Evolutionary conservation across 92 coral and sea anemone species (phyloP).

Genomic region (Plumapathes pennacea): DNA sequence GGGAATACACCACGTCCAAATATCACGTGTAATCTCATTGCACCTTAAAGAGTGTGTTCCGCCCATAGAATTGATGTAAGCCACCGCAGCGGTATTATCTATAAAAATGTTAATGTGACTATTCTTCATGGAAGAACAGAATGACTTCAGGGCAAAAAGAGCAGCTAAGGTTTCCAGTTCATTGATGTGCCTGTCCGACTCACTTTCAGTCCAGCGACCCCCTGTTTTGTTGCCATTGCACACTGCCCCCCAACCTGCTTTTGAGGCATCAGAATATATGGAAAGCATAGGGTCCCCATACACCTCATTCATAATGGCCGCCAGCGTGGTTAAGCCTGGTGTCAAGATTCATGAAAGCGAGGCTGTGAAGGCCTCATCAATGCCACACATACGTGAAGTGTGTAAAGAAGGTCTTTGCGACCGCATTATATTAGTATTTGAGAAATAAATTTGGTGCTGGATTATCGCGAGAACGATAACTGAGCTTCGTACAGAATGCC

Average conservation of each 20-base stretch:
- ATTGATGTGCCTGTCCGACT: conserved; percentile 1
- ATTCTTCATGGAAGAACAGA: conserved; percentile 4
- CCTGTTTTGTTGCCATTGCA: conserved; percentile 4
- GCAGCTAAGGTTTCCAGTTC: conserved; percentile 14
- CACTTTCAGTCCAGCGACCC: conserved; percentile 2
- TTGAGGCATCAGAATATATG: conserved; percentile 32
- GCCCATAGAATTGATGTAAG: conserved; percentile 35
- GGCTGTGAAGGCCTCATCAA: conserved; percentile 1
- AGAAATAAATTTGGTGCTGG: no score
- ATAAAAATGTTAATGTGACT: conserved; percentile 19
- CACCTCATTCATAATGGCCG: conserved; percentile 15
- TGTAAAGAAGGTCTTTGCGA: no score
- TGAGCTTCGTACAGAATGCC: no score
- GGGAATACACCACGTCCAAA: conserved; percentile 28
- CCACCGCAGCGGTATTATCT: conserved; percentile 50
- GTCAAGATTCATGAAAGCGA: conserved; percentile 1
- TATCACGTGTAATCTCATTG: conserved; percentile 28
- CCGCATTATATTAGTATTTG: no score
- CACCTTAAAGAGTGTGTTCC: conserved; percentile 25
- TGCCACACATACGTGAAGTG: no score
- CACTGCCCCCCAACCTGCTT: background rate
- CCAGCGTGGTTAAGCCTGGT: conserved; percentile 5
- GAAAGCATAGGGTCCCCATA: conserved; percentile 12
- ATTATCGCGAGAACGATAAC: no score
- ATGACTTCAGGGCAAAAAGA: conserved; percentile 29